These are phyloP conservation scores for Dolichallabes microphthalmus DNA, from an alignment of 2,113 vertebrate genomes.

Conservation along the genomic window DNA sequence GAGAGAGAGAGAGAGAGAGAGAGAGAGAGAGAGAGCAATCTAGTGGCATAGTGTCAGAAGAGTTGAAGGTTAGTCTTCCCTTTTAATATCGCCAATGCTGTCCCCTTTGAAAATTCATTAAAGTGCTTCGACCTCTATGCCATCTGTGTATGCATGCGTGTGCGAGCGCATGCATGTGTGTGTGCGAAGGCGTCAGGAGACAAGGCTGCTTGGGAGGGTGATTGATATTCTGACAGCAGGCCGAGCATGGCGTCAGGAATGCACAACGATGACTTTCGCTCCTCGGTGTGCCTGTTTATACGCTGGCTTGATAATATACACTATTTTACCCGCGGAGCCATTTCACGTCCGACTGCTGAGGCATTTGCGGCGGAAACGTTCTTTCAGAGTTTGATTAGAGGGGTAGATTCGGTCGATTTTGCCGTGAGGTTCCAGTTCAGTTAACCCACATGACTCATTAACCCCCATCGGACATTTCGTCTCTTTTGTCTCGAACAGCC, in stretches of 20 bases:
- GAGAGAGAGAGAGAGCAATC: not conserved
- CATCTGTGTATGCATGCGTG: constrained; percentile 60
- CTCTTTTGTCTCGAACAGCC: not conserved
- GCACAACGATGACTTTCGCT: constrained; percentile 42
- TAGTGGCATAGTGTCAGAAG: constrained; percentile 53
- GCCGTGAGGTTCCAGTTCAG: not conserved
- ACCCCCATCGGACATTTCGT: not conserved
- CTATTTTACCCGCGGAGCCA: not conserved
- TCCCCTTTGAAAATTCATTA: constrained; percentile 74
- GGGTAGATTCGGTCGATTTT: not conserved
- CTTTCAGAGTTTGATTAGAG: not conserved
- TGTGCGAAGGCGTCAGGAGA: constrained; percentile 18
- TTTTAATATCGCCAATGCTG: constrained; percentile 69
- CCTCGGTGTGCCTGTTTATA: not conserved
- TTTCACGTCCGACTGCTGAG: not conserved
- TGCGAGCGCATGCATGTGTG: constrained; percentile 18
- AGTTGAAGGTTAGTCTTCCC: constrained; percentile 63
- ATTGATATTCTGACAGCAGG: constrained; percentile 67
- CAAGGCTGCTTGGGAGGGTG: constrained; percentile 49
- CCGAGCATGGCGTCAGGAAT: constrained; percentile 45
- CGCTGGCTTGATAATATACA: not conserved
- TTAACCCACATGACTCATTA: not conserved
- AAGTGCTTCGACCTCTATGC: constrained; percentile 62
- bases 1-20: constrained; percentile 22
- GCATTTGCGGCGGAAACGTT: not conserved